Evolutionary conservation across 2,113 vertebrate species (phyloP).

Genomic region (Erythrolamprus reginae): DNA sequence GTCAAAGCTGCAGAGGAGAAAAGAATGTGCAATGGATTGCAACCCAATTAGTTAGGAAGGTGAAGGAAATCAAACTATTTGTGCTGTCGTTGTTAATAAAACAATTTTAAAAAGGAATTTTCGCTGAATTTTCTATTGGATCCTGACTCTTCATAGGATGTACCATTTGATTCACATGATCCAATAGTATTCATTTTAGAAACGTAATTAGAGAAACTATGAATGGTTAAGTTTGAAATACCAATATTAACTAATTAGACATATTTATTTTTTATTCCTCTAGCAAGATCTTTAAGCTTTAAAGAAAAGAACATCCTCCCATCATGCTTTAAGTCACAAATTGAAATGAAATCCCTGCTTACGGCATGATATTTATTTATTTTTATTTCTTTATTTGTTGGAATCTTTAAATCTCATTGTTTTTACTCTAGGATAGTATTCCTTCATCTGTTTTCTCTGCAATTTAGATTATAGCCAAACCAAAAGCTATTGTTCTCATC

Average conservation of each 20-base stretch:
- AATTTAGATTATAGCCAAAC: background rate
- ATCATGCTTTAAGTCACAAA: background rate
- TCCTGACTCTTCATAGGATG: background rate
- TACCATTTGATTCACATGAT: background rate
- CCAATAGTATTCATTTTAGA: background rate
- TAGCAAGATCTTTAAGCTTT: background rate
- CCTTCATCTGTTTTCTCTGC: background rate
- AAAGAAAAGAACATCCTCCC: background rate
- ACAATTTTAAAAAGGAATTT: background rate
- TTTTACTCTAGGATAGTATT: background rate
- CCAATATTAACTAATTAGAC: background rate
- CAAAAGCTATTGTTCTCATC: background rate
- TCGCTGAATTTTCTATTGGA: background rate
- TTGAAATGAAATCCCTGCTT: constrained; percentile 11
- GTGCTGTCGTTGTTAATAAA: background rate
- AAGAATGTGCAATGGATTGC: background rate
- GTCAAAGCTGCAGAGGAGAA: background rate
- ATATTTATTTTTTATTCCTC: background rate
- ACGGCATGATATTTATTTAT: background rate
- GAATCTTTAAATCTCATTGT: background rate
- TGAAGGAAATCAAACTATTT: background rate
- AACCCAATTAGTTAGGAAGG: background rate
- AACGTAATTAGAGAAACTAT: background rate
- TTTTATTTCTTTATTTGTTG: background rate
- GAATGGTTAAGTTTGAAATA: background rate